A percentile compares a stretch with the other conserved stretches of the same genome.
Conservation (phyloP, 2,113 vertebrate genomes). For the Rallus limicola region DNA sequence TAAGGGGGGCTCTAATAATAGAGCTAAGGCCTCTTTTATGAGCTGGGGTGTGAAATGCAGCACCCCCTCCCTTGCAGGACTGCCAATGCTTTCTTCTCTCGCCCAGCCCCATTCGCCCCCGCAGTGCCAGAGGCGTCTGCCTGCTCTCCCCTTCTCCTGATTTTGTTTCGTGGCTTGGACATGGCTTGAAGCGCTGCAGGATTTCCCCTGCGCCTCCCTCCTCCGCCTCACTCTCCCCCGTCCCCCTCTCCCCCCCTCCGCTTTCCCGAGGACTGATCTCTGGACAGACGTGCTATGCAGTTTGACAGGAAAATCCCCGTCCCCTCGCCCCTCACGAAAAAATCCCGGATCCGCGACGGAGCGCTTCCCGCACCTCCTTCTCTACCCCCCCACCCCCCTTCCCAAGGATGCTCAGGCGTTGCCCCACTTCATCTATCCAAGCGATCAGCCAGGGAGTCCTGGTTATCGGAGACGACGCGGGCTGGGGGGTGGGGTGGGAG, state of each 20-base stretch:
- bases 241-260: background rate
- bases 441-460: background rate
- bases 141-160: background rate
- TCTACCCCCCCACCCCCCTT: no score
- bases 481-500: no score
- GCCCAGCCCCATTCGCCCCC: background rate
- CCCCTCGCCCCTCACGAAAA: background rate
- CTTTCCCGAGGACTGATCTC: background rate
- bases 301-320: background rate
- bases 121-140: background rate
- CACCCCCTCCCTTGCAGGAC: background rate
- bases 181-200: background rate
- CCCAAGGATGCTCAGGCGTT: background rate
- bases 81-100: background rate
- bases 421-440: background rate
- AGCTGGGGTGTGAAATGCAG: background rate
- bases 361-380: background rate
- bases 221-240: background rate
- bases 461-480: background rate
- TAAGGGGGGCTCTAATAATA: accelerated
- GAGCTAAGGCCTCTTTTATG: background rate
- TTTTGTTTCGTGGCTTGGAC: background rate
- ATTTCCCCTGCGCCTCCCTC: background rate
- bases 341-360: background rate
- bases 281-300: background rate